Percentiles rank a stretch among this genome's conserved stretches.
phyloP scores from a whole-genome alignment of 1,140 invertebrate genomes.

The Planococcus citri region DNA sequence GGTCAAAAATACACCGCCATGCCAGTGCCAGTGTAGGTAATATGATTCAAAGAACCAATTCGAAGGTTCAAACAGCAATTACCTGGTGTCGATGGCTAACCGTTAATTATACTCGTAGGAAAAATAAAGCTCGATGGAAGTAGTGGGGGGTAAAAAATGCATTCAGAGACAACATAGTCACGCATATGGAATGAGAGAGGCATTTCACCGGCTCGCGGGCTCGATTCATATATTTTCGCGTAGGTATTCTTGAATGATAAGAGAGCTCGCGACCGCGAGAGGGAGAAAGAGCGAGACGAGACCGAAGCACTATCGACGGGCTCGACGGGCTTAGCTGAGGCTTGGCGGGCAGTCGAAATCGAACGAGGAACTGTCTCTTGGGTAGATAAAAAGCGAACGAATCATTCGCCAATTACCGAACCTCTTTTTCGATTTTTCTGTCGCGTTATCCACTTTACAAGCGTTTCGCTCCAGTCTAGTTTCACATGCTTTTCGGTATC shows the following conservation, averaged over 20 bases:
- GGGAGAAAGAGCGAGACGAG: too few species aligned
- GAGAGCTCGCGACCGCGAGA: neutral
- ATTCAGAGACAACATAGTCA: neutral
- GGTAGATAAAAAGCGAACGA: neutral
- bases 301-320: too few species aligned
- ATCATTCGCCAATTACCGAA: neutral
- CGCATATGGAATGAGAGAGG: too few species aligned
- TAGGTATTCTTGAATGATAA: neutral
- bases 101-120: neutral
- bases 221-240: neutral
- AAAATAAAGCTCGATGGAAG: neutral
- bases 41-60: too few species aligned
- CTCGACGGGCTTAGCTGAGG: too few species aligned
- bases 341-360: too few species aligned
- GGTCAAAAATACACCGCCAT: neutral
- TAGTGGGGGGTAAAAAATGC: neutral
- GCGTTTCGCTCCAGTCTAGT: neutral
- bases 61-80: neutral
- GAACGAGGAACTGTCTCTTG: neutral
- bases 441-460: neutral
- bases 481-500: neutral
- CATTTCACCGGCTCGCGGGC: neutral
- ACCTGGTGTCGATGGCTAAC: neutral
- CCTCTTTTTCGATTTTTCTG: conserved; percentile 9
- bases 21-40: too few species aligned